Conservation (phyloP, 1,140 invertebrate genomes). For the Maniola jurtina region DNA sequence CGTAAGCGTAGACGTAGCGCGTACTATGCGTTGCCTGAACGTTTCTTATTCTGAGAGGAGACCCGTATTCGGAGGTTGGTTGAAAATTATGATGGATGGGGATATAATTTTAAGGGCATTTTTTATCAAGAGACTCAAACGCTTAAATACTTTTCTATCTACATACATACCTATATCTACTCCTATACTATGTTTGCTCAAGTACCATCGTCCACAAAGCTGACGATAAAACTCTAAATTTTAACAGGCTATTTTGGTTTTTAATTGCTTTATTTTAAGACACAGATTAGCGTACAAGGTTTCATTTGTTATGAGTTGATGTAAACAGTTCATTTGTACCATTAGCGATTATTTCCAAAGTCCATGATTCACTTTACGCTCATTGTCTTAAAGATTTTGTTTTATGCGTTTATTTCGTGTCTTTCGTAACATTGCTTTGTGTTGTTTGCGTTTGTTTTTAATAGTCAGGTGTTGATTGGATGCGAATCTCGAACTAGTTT, state of each 20-base stretch:
- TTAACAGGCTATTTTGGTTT: slow-evolving; percentile 11
- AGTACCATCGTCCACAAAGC: slow-evolving; percentile 8
- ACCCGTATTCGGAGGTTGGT: no score
- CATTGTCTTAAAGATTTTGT: slow-evolving; percentile 46
- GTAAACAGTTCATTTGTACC: slow-evolving; percentile 18
- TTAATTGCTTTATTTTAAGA: slow-evolving; percentile 10
- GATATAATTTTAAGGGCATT: no score
- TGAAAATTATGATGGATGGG: no score
- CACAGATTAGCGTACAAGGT: slow-evolving; percentile 12
- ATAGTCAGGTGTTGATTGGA: slow-evolving; percentile 52
- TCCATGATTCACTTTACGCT: slow-evolving; percentile 54
- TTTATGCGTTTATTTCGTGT: slow-evolving; percentile 46
- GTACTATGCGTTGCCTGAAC: no score
- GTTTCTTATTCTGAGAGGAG: no score
- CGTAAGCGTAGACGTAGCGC: no score
- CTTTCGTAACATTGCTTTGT: slow-evolving; percentile 40
- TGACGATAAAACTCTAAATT: neutral
- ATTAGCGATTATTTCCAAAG: slow-evolving; percentile 56
- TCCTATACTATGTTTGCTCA: neutral
- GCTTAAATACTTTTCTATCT: no score
- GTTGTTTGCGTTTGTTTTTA: slow-evolving; percentile 40
- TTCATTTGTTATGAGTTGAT: slow-evolving; percentile 5
- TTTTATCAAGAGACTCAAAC: no score
- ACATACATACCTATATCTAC: no score
- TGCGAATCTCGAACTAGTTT: slow-evolving; percentile 42